phyloP scores from a whole-genome alignment of 2,113 vertebrate genomes.

The Sclerurus mexicanus region DNA sequence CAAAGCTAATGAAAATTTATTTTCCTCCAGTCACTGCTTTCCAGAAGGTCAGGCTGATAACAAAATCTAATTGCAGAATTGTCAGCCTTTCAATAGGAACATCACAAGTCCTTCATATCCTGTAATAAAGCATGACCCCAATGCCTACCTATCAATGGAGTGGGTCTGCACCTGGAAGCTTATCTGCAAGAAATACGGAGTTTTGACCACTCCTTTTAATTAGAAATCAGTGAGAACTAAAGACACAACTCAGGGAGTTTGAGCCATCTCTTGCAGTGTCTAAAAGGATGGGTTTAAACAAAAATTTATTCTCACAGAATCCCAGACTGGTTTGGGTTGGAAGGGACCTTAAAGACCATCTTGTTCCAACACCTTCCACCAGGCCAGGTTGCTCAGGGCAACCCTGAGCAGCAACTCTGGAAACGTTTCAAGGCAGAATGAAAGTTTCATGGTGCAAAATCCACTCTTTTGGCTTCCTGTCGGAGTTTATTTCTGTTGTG shows the following conservation, averaged over 20 bases:
- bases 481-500: not conserved
- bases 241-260: not conserved
- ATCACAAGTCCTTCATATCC: not conserved
- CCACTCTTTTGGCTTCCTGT: not conserved
- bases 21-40: not conserved
- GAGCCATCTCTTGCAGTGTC: not conserved
- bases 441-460: not conserved
- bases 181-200: not conserved
- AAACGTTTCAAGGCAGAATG: not conserved
- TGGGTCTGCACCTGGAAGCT: not conserved
- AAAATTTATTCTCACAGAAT: too few relatives aligned
- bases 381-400: not conserved
- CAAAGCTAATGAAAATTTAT: not conserved
- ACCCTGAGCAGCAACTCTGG: not conserved
- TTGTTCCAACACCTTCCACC: not conserved
- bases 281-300: not conserved
- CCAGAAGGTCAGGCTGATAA: not conserved
- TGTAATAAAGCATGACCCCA: not conserved
- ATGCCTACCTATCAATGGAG: not conserved
- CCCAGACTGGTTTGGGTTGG: not conserved
- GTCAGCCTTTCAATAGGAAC: not conserved
- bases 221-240: not conserved
- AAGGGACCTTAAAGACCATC: not conserved
- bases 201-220: not conserved
- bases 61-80: not conserved